Conservation (phyloP, 2,888 invertebrate genomes). For the Platyscelio sp. region DNA sequence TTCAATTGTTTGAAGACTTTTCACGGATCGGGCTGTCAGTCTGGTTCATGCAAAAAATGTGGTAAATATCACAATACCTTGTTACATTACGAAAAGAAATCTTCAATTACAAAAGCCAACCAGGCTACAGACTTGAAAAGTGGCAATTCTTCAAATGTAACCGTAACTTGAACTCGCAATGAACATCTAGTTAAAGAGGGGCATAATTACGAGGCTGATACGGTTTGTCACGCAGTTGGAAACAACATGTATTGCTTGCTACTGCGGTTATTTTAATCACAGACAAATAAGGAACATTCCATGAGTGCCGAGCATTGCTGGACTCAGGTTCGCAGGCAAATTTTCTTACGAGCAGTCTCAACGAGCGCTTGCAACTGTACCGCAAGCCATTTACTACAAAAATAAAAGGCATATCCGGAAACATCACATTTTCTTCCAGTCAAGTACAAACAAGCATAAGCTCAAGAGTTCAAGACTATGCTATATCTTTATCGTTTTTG, state of each 20-base stretch:
- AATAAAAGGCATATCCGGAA: not conserved
- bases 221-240: no score
- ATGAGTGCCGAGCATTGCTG: constrained; percentile 12
- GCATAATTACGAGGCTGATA: no score
- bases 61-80: no score
- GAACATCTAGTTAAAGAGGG: no score
- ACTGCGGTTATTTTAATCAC: not conserved
- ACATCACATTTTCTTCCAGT: not conserved
- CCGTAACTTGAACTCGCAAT: no score
- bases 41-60: no score
- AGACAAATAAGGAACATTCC: not conserved
- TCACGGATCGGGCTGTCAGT: not conserved
- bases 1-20: not conserved
- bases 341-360: not conserved
- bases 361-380: not conserved
- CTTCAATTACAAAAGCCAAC: no score
- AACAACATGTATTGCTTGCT: not conserved
- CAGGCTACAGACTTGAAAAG: no score
- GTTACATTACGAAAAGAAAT: no score
- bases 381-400: not conserved
- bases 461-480: not conserved
- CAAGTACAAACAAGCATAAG: not conserved
- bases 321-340: constrained; percentile 4
- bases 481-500: not conserved
- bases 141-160: no score